These are phyloP conservation scores for Chesias legatella DNA, from an alignment of 2,888 invertebrate genomes.

Conservation along the genomic window DNA sequence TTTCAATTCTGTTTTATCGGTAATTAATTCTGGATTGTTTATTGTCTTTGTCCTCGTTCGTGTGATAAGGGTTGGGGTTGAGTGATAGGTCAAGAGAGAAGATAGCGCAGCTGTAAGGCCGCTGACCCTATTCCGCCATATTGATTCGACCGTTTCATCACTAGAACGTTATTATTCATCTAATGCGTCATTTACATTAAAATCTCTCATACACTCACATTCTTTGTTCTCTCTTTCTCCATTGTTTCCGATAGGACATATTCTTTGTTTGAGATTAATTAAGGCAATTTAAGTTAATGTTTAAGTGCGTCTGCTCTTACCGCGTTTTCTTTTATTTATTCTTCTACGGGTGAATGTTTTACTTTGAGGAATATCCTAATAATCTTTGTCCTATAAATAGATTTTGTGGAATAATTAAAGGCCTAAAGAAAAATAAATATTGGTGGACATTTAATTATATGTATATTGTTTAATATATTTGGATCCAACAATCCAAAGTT, in stretches of 20 bases:
- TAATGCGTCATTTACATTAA: background rate
- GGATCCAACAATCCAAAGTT: too few relatives aligned
- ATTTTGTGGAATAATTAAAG: too few relatives aligned
- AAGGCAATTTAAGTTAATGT: slow-evolving; percentile 17
- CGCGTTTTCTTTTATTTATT: slow-evolving; percentile 7
- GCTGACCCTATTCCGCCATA: slow-evolving; percentile 45
- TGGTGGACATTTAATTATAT: too few relatives aligned
- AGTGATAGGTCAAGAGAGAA: slow-evolving; percentile 61
- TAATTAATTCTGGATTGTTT: slow-evolving; percentile 60
- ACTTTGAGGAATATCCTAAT: too few relatives aligned
- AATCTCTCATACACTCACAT: slow-evolving; percentile 13
- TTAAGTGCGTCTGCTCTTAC: slow-evolving; percentile 13
- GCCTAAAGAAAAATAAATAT: too few relatives aligned
- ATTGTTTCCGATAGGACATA: slow-evolving; percentile 25
- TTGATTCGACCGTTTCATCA: slow-evolving; percentile 12
- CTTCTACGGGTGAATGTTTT: too few relatives aligned
- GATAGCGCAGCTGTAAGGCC: slow-evolving; percentile 68
- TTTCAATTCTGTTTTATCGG: slow-evolving; percentile 59
- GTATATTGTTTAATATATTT: too few relatives aligned
- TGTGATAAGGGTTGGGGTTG: slow-evolving; percentile 69
- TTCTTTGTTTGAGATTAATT: slow-evolving; percentile 29
- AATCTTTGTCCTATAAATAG: too few relatives aligned
- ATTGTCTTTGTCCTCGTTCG: slow-evolving; percentile 68
- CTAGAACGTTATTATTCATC: slow-evolving; percentile 5
- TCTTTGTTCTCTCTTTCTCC: slow-evolving; percentile 28